These are phyloP conservation scores for Neoaliturus tenellus DNA, from an alignment of 2,888 invertebrate genomes.

Conservation along the genomic window DNA sequence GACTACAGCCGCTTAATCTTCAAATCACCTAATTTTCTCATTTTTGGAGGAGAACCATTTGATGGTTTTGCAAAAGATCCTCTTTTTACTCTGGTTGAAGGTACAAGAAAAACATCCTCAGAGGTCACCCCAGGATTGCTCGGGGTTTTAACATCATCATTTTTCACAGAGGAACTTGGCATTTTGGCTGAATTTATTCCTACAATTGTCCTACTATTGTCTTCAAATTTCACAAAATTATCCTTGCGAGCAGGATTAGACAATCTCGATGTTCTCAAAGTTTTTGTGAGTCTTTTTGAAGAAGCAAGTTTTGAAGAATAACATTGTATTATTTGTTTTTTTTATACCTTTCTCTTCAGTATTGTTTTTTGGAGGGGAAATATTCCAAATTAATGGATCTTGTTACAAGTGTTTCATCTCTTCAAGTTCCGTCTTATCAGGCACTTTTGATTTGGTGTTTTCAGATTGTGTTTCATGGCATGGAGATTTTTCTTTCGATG, in stretches of 20 bases:
- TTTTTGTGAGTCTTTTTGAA: not conserved
- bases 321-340: not conserved
- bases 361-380: conserved; percentile 1
- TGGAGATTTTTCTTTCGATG: not conserved
- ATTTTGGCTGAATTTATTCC: not conserved
- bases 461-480: not conserved
- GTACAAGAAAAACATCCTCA: not conserved
- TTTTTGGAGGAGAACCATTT: not conserved
- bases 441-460: no score
- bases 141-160: not conserved
- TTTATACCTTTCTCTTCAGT: not conserved
- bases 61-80: not conserved
- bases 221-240: not conserved
- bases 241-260: not conserved
- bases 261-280: not conserved
- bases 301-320: not conserved
- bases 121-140: not conserved
- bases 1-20: not conserved
- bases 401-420: not conserved
- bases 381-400: not conserved
- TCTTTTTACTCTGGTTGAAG: not conserved
- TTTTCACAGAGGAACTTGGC: not conserved
- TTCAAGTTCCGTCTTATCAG: no score
- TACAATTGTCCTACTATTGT: not conserved
- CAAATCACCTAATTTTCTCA: not conserved